phyloP scores from a whole-genome alignment of 2,113 vertebrate genomes.

The Hepsetus odoe region DNA sequence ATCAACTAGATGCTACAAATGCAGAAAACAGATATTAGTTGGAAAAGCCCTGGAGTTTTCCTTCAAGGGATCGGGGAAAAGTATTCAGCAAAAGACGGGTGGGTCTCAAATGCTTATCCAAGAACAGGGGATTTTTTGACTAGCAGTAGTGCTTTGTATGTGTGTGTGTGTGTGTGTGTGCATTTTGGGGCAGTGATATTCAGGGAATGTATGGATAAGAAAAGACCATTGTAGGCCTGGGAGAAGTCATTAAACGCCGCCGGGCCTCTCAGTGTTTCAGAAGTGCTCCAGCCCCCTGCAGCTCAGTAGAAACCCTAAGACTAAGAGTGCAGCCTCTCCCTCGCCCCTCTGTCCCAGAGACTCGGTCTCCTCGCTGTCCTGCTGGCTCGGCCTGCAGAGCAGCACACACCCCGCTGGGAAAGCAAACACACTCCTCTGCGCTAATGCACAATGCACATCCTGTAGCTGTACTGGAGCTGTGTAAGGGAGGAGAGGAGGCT shows the following conservation, averaged over 20 bases:
- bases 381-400: constrained; percentile 56
- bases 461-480: constrained; percentile 37
- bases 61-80: too few relatives aligned
- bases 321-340: constrained; percentile 53
- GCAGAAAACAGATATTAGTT: too few relatives aligned
- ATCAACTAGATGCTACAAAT: too few relatives aligned
- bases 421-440: constrained; percentile 67
- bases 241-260: constrained; percentile 47
- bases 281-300: constrained; percentile 44
- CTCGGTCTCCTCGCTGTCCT: constrained; percentile 45
- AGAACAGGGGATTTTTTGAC: constrained; percentile 46
- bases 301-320: constrained; percentile 56
- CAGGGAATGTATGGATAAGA: constrained; percentile 68
- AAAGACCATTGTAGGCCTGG: constrained; percentile 53
- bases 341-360: constrained; percentile 35
- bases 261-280: constrained; percentile 47
- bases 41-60: too few relatives aligned
- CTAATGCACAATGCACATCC: constrained; percentile 68
- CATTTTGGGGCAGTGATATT: constrained; percentile 57
- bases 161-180: constrained; percentile 15
- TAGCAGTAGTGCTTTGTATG: constrained; percentile 41
- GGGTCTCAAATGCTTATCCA: constrained; percentile 39
- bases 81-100: too few relatives aligned
- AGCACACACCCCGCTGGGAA: constrained; percentile 66
- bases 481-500: not conserved